A percentile compares a stretch with the other conserved stretches of the same genome.
These are phyloP conservation scores for Mylabris phalerata DNA, from an alignment of 1,140 invertebrate species.

Conservation along the genomic window DNA sequence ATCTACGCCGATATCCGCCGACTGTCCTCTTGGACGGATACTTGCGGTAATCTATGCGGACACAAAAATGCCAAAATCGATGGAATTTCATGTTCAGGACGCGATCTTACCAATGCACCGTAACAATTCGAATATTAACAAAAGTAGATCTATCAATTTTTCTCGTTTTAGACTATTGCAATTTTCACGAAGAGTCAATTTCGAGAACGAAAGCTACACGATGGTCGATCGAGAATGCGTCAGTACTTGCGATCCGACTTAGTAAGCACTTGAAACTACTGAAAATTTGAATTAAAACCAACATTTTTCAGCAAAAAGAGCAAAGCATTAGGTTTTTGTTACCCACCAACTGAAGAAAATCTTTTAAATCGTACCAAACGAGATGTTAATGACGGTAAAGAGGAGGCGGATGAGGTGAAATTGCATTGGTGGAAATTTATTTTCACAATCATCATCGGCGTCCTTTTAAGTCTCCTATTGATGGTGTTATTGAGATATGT, in stretches of 20 bases:
- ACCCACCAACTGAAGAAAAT: background rate
- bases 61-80: constrained; percentile 1
- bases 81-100: background rate
- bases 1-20: background rate
- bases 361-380: background rate
- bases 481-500: background rate
- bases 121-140: background rate
- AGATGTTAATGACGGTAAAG: background rate
- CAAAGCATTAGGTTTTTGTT: no score
- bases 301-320: no score
- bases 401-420: background rate
- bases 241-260: no score
- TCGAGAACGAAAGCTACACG: no score
- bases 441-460: background rate
- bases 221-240: no score
- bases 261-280: no score
- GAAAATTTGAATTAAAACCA: no score
- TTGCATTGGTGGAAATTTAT: constrained; percentile 1
- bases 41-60: constrained; percentile 6
- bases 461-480: background rate
- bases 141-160: no score
- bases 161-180: no score
- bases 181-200: no score
- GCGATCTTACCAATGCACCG: background rate
- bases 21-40: background rate